Base-by-base conservation (phyloP, 2,113 vertebrate species). In the Tringa solitaria region DNA sequence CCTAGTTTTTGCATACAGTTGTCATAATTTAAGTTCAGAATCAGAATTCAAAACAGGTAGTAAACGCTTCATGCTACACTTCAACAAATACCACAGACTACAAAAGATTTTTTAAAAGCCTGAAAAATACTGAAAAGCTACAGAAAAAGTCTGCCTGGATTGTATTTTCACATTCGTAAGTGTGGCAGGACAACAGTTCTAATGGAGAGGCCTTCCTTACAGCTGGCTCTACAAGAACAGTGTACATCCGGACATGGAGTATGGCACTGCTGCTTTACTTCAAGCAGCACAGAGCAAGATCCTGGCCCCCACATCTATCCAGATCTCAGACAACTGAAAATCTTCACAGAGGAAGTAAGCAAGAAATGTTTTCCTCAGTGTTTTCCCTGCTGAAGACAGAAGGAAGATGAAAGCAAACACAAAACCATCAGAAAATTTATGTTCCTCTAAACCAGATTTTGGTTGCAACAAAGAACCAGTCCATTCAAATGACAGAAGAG, bases 181-280 rank as follows among this genome's bases (percentile, higher is more conserved):
- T 5, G 8, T 3, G 56, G 18, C 18, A 84, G 12, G 18, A 14
- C 65, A 87, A 50, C 5, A 74, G n/a, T 35, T 72, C 14, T 57
- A 60, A 60, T 19, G 56, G 27, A 69, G 6, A 78, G 8, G 26
- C 5, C 61, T 59, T 60, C 8, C 24, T 82, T 48, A 61, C 3
- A 77, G 50, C 13, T 35, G 13, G 4, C 8, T 80, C 32, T 54
- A 32, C 21, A 84, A 39, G 8, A 69, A 30, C 8, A 54, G 27
- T 4, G 5, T 9, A 70, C 0, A 0, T 39, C 33, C 67, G 23
- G 7, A 33, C 21, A 32, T 2, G 7, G 33, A 54, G 10, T 20
- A 27, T 22, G 16, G 14, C 33, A 69, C 15, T 33, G 37, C 28
- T 74, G 61, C 68, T 84, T 74, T 53, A 75, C 26, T 54, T 48